phyloP scores from a whole-genome alignment of 2,888 invertebrate species.

The Drosophila robusta region DNA sequence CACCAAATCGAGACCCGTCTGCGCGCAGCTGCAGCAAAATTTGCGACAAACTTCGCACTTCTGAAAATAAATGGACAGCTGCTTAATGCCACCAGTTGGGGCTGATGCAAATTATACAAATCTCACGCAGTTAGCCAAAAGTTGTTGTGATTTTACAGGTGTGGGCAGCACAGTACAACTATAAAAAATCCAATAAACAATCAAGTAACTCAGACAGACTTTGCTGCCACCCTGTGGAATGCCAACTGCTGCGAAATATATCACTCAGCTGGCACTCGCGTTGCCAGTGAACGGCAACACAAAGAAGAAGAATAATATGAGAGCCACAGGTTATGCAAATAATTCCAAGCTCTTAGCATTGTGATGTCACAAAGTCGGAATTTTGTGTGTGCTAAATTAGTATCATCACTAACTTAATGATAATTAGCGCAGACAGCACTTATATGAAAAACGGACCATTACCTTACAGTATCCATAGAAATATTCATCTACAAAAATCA shows the following conservation, averaged over 20 bases:
- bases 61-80: not conserved
- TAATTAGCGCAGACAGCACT: too few relatives aligned
- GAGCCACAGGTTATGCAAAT: too few relatives aligned
- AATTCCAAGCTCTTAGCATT: too few relatives aligned
- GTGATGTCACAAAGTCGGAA: too few relatives aligned
- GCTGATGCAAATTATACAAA: conserved; percentile 11
- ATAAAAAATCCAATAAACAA: conserved; percentile 34
- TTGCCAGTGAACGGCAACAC: conserved; percentile 12
- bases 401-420: too few relatives aligned
- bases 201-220: conserved; percentile 19
- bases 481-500: too few relatives aligned
- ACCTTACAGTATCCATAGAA: too few relatives aligned
- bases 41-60: not conserved
- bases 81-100: not conserved
- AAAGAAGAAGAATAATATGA: not conserved
- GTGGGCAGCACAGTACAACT: not conserved
- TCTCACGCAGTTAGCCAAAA: not conserved
- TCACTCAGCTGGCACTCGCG: not conserved
- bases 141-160: not conserved
- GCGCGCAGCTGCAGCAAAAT: conserved; percentile 63
- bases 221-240: not conserved
- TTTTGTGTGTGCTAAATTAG: too few relatives aligned
- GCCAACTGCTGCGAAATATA: conserved; percentile 22
- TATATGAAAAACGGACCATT: too few relatives aligned
- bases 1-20: conserved; percentile 15